Evolutionary conservation across 2,113 vertebrate species (phyloP).

Genomic region (Neogale vison): DNA sequence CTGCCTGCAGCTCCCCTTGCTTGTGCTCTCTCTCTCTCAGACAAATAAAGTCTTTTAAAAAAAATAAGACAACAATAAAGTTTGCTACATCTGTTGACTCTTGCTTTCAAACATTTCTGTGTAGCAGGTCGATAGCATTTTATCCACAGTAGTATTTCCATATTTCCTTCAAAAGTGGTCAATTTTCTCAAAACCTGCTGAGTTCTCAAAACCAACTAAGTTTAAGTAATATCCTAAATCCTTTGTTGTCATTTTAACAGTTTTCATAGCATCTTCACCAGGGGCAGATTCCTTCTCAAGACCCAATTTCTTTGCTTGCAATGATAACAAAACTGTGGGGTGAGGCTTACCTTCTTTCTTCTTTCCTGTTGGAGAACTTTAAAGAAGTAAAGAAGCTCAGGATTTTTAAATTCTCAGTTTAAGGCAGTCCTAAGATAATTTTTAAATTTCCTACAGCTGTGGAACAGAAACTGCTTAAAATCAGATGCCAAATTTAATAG

Average conservation of each 20-base stretch:
- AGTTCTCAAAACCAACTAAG: background rate
- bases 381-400: background rate
- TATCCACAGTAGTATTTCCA: background rate
- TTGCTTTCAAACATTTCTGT: background rate
- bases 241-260: background rate
- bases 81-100: background rate
- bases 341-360: background rate
- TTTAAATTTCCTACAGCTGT: background rate
- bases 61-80: background rate
- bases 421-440: background rate
- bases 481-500: slow-evolving; percentile 2
- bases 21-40: no score
- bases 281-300: background rate
- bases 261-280: background rate
- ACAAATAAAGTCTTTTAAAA: no score
- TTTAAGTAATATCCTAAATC: background rate
- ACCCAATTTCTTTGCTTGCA: background rate
- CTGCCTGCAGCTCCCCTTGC: no score
- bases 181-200: background rate
- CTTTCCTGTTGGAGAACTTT: background rate
- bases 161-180: background rate
- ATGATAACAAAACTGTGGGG: background rate
- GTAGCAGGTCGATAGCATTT: background rate
- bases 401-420: background rate
- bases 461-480: background rate